phyloP scores from a whole-genome alignment of 2,113 vertebrate genomes.

The Dromaius novaehollandiae region DNA sequence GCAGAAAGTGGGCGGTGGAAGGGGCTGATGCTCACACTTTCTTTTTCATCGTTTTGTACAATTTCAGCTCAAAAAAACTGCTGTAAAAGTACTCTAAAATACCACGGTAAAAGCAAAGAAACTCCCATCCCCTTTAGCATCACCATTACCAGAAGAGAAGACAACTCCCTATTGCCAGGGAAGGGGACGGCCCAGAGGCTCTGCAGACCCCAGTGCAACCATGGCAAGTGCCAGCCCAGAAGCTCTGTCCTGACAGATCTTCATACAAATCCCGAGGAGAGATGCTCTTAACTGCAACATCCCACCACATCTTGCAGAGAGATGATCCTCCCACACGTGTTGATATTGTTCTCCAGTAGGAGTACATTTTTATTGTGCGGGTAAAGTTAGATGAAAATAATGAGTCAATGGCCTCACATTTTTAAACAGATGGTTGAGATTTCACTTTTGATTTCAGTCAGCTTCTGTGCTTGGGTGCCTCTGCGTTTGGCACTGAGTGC shows the following conservation, averaged over 20 bases:
- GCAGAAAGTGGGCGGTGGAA: neutral
- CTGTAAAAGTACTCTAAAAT: neutral
- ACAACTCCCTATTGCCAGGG: neutral
- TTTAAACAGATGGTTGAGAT: slow-evolving; percentile 67
- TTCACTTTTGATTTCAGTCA: slow-evolving; percentile 52
- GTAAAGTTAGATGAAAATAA: slow-evolving; percentile 56
- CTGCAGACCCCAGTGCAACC: neutral
- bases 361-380: slow-evolving; percentile 40
- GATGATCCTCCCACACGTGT: slow-evolving; percentile 41
- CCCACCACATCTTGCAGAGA: slow-evolving; percentile 30
- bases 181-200: neutral
- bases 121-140: neutral
- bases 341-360: slow-evolving; percentile 69
- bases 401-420: slow-evolving; percentile 68
- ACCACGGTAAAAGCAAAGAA: neutral
- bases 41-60: neutral
- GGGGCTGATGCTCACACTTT: neutral
- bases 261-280: neutral
- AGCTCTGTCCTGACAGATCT: neutral
- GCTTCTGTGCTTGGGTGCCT: slow-evolving; percentile 16
- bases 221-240: neutral
- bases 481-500: neutral
- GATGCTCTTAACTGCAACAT: neutral
- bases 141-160: neutral
- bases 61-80: neutral